A percentile compares a stretch with the other conserved stretches of the same genome.
These are phyloP conservation scores for Ptilonorhynchus violaceus DNA, from an alignment of 2,113 vertebrate genomes.

Conservation along the genomic window DNA sequence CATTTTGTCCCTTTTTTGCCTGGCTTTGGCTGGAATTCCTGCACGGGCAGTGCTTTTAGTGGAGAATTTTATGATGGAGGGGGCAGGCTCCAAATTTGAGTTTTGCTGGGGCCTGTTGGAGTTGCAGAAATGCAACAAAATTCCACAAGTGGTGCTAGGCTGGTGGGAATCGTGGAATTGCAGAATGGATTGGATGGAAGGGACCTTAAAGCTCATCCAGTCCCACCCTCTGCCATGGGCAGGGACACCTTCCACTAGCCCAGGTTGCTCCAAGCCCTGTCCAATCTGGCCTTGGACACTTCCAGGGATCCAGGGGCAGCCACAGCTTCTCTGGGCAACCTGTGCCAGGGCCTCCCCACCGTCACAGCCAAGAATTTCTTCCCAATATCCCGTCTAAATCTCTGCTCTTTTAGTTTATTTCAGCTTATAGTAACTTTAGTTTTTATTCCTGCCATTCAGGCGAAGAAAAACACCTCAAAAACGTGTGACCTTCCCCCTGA, in stretches of 20 bases:
- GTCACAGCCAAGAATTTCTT: fast-evolving
- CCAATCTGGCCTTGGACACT: not conserved
- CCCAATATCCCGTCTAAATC: not conserved
- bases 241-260: fast-evolving
- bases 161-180: not conserved
- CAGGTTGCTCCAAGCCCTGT: fast-evolving
- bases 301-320: not conserved
- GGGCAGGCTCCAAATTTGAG: not conserved
- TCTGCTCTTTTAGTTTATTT: not conserved
- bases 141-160: fast-evolving
- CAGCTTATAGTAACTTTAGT: not conserved
- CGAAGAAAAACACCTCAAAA: not conserved
- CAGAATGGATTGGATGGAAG: not conserved
- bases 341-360: not conserved
- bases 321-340: not conserved
- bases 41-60: not conserved
- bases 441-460: not conserved
- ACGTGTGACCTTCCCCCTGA: fast-evolving
- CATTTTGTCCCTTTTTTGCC: not conserved
- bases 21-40: not conserved
- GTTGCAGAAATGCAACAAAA: not conserved
- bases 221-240: not conserved
- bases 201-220: not conserved
- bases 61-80: not conserved
- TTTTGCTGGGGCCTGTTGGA: not conserved